A percentile compares a stretch with the other conserved stretches of the same genome.
Conservation (phyloP, 2,113 vertebrate species). For the Strigops habroptila region DNA sequence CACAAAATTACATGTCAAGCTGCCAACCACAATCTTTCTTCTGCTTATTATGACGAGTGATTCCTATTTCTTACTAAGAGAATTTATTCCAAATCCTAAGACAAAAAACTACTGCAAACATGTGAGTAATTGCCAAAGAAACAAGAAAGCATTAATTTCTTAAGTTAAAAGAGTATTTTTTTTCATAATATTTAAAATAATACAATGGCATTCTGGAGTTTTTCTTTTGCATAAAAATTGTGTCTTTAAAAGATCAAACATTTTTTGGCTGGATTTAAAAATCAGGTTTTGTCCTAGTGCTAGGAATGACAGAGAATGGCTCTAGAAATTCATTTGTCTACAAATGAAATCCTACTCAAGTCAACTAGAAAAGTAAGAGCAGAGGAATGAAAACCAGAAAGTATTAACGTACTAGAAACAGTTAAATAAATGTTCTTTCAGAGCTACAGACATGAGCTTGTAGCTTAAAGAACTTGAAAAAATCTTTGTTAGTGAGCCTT, state of each 20-base stretch:
- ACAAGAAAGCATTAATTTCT: not conserved
- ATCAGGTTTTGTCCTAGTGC: not conserved
- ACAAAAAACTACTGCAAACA: not conserved
- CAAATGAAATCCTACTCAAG: not conserved
- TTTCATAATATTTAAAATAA: not conserved
- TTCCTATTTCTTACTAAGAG: not conserved
- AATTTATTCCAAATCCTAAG: not conserved
- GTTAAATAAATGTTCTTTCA: not conserved
- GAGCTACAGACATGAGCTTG: not conserved
- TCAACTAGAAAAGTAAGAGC: not conserved
- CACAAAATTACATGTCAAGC: not conserved
- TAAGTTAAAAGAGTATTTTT: not conserved
- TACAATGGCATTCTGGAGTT: not conserved
- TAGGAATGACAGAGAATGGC: not conserved
- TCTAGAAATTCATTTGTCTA: not conserved
- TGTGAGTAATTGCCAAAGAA: not conserved
- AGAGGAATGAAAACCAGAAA: not conserved
- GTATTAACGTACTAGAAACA: not conserved
- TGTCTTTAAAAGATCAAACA: not conserved
- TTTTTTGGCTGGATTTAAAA: not conserved
- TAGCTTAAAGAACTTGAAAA: not conserved
- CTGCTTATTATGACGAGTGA: not conserved
- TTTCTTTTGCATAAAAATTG: not conserved
- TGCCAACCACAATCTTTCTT: not conserved
- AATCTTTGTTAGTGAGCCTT: not conserved